A percentile compares a stretch with the other conserved stretches of the same genome.
Conservation (phyloP, 2,113 vertebrate species). For the Sterna hirundo region DNA sequence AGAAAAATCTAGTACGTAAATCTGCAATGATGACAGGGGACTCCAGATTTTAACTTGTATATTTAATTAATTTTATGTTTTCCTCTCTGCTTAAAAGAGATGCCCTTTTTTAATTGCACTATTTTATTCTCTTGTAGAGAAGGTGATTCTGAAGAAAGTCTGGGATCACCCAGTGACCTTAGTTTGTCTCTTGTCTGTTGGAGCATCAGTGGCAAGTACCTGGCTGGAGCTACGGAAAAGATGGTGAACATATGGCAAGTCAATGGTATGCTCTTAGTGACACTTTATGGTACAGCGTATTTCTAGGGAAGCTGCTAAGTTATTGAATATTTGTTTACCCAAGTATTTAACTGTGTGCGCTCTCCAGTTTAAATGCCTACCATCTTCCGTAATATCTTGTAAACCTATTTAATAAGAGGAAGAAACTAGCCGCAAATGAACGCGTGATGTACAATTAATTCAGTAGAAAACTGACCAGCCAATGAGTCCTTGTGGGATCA, state of each 20-base stretch:
- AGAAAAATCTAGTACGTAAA: background rate
- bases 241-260: conserved; percentile 98
- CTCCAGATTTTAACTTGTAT: background rate
- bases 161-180: conserved; percentile 91
- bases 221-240: conserved; percentile 93
- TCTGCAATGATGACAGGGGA: background rate
- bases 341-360: background rate
- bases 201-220: conserved; percentile 93
- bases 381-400: background rate
- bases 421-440: background rate
- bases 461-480: background rate
- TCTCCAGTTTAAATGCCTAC: background rate
- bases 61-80: background rate
- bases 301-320: background rate
- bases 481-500: background rate
- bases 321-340: background rate
- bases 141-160: conserved; percentile 81
- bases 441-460: background rate
- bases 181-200: conserved; percentile 89
- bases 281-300: rapidly evolving
- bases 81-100: background rate
- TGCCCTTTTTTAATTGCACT: background rate
- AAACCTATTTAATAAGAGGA: background rate
- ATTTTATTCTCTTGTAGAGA: conserved; percentile 74
- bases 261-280: conserved; percentile 80